phyloP scores from a whole-genome alignment of 2,888 invertebrate species.

The Cyclophora albipunctata region DNA sequence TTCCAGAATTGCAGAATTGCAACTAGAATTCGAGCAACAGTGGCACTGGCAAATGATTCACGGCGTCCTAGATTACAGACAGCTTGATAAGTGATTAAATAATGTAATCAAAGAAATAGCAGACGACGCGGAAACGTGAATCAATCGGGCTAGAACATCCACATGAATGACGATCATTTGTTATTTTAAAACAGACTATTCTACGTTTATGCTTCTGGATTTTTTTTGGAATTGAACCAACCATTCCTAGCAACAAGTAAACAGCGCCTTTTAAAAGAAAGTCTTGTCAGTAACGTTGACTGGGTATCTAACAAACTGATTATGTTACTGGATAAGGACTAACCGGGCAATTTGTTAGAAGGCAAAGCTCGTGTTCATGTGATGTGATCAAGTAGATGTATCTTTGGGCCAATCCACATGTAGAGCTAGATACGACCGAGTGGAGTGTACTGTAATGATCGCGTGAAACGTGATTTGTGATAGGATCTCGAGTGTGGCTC shows the following conservation, averaged over 20 bases:
- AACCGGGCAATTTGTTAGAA: too few relatives aligned
- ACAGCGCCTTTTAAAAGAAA: too few relatives aligned
- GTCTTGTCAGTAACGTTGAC: too few relatives aligned
- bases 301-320: too few relatives aligned
- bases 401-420: neutral
- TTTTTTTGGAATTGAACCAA: too few relatives aligned
- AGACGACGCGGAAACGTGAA: conserved; percentile 24
- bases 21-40: conserved; percentile 19
- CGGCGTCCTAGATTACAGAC: conserved; percentile 22
- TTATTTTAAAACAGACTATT: too few relatives aligned
- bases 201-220: too few relatives aligned
- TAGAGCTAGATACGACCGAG: neutral
- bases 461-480: conserved; percentile 17
- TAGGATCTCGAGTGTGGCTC: conserved; percentile 12
- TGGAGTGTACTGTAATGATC: conserved; percentile 11
- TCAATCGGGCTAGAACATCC: conserved; percentile 16
- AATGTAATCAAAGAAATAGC: conserved; percentile 28
- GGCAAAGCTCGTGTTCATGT: neutral
- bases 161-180: neutral
- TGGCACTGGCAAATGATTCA: conserved; percentile 30
- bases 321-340: too few relatives aligned
- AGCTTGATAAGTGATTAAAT: conserved; percentile 37
- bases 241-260: too few relatives aligned
- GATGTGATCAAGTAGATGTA: conserved; percentile 1
- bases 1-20: conserved; percentile 24